Conservation (phyloP, 2,888 invertebrate genomes). For the Helicoverpa assulta region DNA sequence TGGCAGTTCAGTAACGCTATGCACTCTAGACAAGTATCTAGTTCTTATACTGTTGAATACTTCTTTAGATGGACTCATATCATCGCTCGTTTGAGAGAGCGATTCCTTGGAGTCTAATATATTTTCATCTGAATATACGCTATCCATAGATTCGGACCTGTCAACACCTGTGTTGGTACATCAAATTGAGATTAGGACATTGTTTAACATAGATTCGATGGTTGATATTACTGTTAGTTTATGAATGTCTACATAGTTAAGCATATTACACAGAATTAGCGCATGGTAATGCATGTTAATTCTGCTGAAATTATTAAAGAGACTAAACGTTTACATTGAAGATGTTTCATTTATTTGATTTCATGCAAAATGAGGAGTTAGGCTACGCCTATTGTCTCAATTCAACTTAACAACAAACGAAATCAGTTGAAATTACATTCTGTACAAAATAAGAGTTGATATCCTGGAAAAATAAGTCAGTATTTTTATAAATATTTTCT, state of each 20-base stretch:
- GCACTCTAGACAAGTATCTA: constrained; percentile 84
- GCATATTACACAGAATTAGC: constrained; percentile 84
- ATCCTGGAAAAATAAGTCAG: constrained; percentile 24
- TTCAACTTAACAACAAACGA: not conserved
- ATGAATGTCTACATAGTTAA: constrained; percentile 69
- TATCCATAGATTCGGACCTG: constrained; percentile 84
- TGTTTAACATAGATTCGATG: constrained; percentile 61
- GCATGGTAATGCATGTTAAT: constrained; percentile 81
- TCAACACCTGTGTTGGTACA: constrained; percentile 87
- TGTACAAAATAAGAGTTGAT: not conserved
- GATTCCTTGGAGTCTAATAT: constrained; percentile 73
- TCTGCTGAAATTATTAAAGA: constrained; percentile 58
- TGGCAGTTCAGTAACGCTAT: constrained; percentile 80
- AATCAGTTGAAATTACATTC: not conserved
- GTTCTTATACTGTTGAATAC: constrained; percentile 84
- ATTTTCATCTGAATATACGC: constrained; percentile 79
- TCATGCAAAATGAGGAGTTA: constrained; percentile 46
- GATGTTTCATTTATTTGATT: constrained; percentile 25
- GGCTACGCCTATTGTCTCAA: constrained; percentile 3
- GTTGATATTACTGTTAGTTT: constrained; percentile 70
- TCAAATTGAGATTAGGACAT: constrained; percentile 82
- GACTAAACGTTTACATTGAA: constrained; percentile 12
- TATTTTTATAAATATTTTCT: not conserved
- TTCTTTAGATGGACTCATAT: constrained; percentile 75
- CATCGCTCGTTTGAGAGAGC: constrained; percentile 75